Conservation (phyloP, 1,140 invertebrate genomes). For the Anthonomus grandis region DNA sequence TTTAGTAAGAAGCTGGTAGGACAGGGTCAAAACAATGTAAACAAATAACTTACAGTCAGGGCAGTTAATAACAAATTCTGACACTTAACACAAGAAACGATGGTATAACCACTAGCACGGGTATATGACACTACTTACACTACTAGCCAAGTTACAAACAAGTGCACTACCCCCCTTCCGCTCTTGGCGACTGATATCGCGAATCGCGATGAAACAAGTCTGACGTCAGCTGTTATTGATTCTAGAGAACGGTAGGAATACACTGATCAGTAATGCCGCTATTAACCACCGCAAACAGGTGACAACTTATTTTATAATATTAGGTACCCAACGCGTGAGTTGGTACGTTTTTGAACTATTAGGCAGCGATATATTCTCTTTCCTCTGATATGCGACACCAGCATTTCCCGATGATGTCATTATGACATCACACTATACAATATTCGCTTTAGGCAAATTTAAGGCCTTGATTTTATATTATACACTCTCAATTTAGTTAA, state of each 20-base stretch:
- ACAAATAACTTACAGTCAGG: constrained; percentile 39
- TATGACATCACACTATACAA: constrained; percentile 48
- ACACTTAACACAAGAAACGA: constrained; percentile 45
- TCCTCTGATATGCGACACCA: constrained; percentile 26
- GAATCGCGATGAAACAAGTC: constrained; percentile 43
- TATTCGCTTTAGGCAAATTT: constrained; percentile 39
- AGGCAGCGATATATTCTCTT: constrained; percentile 15
- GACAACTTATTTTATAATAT: no score
- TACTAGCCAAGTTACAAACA: constrained; percentile 49
- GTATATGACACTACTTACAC: constrained; percentile 50
- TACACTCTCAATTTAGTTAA: no score
- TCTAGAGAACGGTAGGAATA: constrained; percentile 37
- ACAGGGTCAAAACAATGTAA: constrained; percentile 9
- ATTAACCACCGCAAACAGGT: constrained; percentile 33
- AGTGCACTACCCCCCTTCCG: constrained; percentile 45
- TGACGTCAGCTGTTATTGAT: constrained; percentile 49
- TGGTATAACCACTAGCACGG: constrained; percentile 45
- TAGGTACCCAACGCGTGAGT: no score
- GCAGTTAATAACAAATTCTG: constrained; percentile 36
- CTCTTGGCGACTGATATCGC: no score
- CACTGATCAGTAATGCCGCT: constrained; percentile 36
- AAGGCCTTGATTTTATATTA: constrained; percentile 43
- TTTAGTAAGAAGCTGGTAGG: neutral
- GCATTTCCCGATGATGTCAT: constrained; percentile 48
- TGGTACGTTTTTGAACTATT: no score